phyloP scores from a whole-genome alignment of 2,888 invertebrate species.

The Chrysopilus asiliformis region DNA sequence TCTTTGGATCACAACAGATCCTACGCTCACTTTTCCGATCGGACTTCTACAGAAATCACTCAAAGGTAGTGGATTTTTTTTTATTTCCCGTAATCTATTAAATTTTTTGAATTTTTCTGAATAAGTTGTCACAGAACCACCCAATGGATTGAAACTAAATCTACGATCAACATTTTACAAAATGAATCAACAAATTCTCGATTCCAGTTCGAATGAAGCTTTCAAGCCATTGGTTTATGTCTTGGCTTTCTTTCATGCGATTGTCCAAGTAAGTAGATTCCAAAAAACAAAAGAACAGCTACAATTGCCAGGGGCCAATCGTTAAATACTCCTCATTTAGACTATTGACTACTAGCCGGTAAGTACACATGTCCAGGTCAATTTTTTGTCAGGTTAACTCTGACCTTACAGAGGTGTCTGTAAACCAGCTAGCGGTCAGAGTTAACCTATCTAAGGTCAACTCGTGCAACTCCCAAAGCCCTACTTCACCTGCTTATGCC shows the following conservation, averaged over 20 bases:
- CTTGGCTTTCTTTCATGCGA: constrained; percentile 86
- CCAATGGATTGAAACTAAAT: constrained; percentile 80
- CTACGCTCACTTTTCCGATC: constrained; percentile 74
- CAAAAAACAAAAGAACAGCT: no score
- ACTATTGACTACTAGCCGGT: no score
- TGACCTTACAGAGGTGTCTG: no score
- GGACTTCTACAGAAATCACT: constrained; percentile 75
- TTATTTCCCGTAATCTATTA: background rate
- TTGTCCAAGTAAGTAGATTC: constrained; percentile 68
- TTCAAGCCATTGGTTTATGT: constrained; percentile 76
- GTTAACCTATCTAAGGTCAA: no score
- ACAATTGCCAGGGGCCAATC: no score
- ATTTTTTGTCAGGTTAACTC: no score
- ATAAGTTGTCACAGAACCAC: constrained; percentile 85
- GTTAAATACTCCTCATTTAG: no score
- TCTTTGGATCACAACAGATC: constrained; percentile 86
- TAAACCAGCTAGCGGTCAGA: no score
- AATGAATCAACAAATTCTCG: constrained; percentile 58
- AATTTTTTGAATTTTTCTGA: no score
- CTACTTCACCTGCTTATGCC: no score
- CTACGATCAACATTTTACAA: constrained; percentile 80
- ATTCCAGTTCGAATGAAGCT: constrained; percentile 58
- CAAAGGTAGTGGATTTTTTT: constrained; percentile 43
- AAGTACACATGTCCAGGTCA: no score
- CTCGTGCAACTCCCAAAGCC: no score